These are phyloP conservation scores for Epirrhoe alternata DNA, from an alignment of 2,888 invertebrate genomes.

Conservation along the genomic window DNA sequence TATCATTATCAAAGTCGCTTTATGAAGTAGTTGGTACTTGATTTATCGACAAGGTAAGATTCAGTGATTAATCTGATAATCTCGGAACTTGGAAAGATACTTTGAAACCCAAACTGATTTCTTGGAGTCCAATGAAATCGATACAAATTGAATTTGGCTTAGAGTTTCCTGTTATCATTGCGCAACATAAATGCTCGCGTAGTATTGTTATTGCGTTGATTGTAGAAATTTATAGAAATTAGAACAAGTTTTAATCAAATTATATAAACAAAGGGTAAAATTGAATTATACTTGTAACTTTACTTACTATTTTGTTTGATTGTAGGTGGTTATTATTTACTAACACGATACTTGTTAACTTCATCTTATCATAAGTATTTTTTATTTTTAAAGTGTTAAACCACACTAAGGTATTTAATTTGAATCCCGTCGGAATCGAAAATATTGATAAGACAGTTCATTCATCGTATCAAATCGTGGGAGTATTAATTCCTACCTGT, in stretches of 20 bases:
- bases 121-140: slow-evolving; percentile 3
- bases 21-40: not conserved
- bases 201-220: not conserved
- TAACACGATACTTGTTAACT: too few species aligned
- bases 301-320: too few species aligned
- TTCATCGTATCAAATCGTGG: too few species aligned
- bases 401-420: too few species aligned
- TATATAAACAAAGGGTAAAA: too few species aligned
- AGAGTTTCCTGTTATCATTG: not conserved
- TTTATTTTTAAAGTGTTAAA: too few species aligned
- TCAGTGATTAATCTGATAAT: slow-evolving; percentile 5
- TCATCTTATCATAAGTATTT: too few species aligned
- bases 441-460: too few species aligned
- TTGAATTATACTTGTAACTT: not conserved
- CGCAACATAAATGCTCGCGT: not conserved
- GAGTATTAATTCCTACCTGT: slow-evolving; percentile 59
- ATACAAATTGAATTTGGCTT: slow-evolving; percentile 35
- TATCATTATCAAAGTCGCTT: not conserved
- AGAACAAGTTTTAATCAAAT: not conserved
- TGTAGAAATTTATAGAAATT: not conserved
- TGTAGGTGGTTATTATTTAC: too few species aligned
- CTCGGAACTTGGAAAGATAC: slow-evolving; percentile 5
- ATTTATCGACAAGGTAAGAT: not conserved
- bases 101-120: slow-evolving; percentile 2
- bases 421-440: too few species aligned